These are phyloP conservation scores for Oophaga pumilio DNA, from an alignment of 2,113 vertebrate species.

Conservation along the genomic window DNA sequence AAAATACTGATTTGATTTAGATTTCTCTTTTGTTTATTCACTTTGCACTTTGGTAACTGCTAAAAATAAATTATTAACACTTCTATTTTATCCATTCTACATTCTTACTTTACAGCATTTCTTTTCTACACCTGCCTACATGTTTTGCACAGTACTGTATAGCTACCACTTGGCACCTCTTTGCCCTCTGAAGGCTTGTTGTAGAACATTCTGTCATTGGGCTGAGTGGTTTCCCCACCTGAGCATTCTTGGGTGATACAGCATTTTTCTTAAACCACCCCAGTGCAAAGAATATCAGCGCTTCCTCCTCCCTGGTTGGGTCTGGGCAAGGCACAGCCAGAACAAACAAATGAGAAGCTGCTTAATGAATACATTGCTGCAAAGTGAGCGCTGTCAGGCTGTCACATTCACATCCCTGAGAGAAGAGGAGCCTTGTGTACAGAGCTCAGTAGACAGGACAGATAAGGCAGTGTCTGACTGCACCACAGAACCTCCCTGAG, in stretches of 20 bases:
- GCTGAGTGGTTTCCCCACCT: slow-evolving; percentile 30
- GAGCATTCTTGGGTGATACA: slow-evolving; percentile 26
- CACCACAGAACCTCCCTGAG: slow-evolving; percentile 75
- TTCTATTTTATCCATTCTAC: no score
- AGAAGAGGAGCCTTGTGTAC: slow-evolving; percentile 75
- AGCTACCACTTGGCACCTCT: slow-evolving; percentile 35
- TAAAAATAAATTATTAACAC: no score
- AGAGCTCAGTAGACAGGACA: slow-evolving; percentile 73
- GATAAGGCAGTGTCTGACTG: slow-evolving; percentile 65
- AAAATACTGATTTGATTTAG: no score
- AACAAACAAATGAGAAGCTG: not conserved
- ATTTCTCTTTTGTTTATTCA: no score
- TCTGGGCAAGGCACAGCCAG: slow-evolving; percentile 64
- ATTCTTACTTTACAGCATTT: no score
- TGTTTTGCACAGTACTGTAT: not conserved
- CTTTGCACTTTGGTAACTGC: no score
- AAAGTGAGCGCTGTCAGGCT: slow-evolving; percentile 70
- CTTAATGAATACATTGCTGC: not conserved
- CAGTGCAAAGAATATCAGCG: slow-evolving; percentile 42
- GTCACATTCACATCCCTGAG: slow-evolving; percentile 93
- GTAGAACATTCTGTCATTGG: slow-evolving; percentile 22
- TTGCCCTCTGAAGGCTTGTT: not conserved
- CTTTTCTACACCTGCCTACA: no score
- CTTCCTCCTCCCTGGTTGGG: not conserved
- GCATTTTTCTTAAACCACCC: not conserved